Evolutionary conservation across 2,888 invertebrate species (phyloP).

Genomic region (Sinohyriopsis cumingii): DNA sequence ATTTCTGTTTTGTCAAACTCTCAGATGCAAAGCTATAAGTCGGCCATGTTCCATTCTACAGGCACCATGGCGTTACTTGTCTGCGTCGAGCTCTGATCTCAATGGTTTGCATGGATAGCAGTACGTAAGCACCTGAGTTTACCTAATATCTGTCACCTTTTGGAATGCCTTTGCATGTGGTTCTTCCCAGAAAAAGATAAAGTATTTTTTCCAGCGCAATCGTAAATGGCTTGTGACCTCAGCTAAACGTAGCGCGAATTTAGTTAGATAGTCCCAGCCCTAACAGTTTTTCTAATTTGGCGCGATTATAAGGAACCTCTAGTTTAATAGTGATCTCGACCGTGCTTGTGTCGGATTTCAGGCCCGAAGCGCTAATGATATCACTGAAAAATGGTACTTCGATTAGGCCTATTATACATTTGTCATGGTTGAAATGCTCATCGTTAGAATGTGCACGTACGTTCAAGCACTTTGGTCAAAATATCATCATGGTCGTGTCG

Average conservation of each 20-base stretch:
- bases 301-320: conserved; percentile 6
- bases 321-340: conserved; percentile 13
- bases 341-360: conserved; percentile 10
- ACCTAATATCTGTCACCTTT: conserved; percentile 10
- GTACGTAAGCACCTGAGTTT: conserved; percentile 25
- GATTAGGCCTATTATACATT: conserved; percentile 19
- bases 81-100: conserved; percentile 38
- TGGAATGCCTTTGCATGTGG: conserved; percentile 17
- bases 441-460: conserved; percentile 15
- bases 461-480: conserved; percentile 17
- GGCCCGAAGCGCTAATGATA: conserved; percentile 14
- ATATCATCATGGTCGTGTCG: conserved; percentile 33
- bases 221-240: conserved; percentile 19
- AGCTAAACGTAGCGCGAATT: conserved; percentile 22
- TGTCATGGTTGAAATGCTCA: conserved; percentile 20
- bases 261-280: conserved; percentile 25
- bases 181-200: conserved; percentile 3
- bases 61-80: conserved; percentile 40
- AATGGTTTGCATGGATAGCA: conserved; percentile 27
- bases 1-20: conserved; percentile 39
- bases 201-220: conserved; percentile 8
- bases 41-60: conserved; percentile 38
- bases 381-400: conserved; percentile 31
- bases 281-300: conserved; percentile 12
- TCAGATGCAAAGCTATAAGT: conserved; percentile 48